phyloP scores from a whole-genome alignment of 2,888 invertebrate species.

The Oscheius sp. region DNA sequence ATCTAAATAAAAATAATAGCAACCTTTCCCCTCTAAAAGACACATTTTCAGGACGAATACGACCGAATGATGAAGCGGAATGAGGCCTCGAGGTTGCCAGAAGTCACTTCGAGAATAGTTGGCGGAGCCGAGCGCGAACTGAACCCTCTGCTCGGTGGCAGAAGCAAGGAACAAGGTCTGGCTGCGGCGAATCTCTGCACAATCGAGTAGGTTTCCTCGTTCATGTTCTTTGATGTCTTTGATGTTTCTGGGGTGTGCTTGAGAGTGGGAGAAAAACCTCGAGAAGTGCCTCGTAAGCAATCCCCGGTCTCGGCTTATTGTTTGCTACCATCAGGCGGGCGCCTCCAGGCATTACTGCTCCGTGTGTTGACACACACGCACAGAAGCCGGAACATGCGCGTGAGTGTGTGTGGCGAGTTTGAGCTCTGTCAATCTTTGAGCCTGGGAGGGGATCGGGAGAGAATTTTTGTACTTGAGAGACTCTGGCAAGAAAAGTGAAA shows the following conservation, averaged over 20 bases:
- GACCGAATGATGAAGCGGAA: slow-evolving; percentile 44
- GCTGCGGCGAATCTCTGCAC: slow-evolving; percentile 35
- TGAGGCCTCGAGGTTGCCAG: slow-evolving; percentile 39
- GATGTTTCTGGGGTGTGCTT: background rate
- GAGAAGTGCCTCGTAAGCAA: no score
- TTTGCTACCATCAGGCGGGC: slow-evolving; percentile 6
- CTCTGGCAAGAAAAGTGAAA: background rate
- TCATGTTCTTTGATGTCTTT: slow-evolving; percentile 16
- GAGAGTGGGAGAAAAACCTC: background rate
- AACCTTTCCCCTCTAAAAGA: background rate
- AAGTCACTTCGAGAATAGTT: slow-evolving; percentile 56
- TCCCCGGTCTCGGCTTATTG: background rate
- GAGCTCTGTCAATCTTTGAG: background rate
- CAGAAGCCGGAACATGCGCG: slow-evolving; percentile 27
- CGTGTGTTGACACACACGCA: slow-evolving; percentile 26
- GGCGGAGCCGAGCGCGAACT: slow-evolving; percentile 49
- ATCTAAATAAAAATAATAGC: background rate
- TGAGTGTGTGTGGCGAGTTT: background rate
- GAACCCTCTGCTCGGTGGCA: slow-evolving; percentile 14
- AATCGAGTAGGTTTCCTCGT: slow-evolving; percentile 45
- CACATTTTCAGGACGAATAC: slow-evolving; percentile 44
- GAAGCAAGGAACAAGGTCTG: slow-evolving; percentile 36
- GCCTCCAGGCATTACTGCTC: slow-evolving; percentile 24
- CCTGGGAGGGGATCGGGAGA: slow-evolving; percentile 8
- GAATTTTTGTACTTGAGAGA: slow-evolving; percentile 1